Evolutionary conservation across 2,113 vertebrate species (phyloP), one percentile per base, ranked within the genome.

Genomic region (Forbesichthys papilliferus): DNA sequence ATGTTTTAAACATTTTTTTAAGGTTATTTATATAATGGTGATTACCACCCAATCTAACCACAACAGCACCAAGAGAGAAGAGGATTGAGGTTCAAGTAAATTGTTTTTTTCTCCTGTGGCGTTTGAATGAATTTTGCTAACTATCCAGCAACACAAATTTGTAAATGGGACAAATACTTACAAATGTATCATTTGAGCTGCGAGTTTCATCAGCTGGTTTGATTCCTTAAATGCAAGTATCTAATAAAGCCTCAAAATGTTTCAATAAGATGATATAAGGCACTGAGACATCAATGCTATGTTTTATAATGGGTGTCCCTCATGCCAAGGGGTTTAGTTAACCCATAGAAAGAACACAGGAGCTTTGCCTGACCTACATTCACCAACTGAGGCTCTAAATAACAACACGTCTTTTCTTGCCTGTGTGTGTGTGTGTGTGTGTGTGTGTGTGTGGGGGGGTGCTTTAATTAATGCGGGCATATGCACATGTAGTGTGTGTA

Each of bases 281-380:
- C 69, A 54, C 68, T 71, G 61, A 52, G 57, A 52, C 51, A 5
- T 53, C 5, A 12, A 14, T 12, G 33, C 42, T 54, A n/a, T 9
- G 16, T 68, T 64, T 55, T 54, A 64, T 81, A 69, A 76, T 80
- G 77, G 69, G 75, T 80, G 80, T 73, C 58, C 67, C 70, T 67
- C 51, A 64, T 73, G 69, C 60, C 58, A 63, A 73, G 56, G 80
- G 68, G 75, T 68, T 55, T 58, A 69, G 55, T 46, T 46, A 56
- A 63, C 65, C 63, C 51, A 52, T 69, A 77, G 61, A 57, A 64
- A 80, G 66, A 74, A 74, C 59, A 71, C 48, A 53, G 36, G 48
- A 56, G 52, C 73, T 64, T 33, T 27, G 16, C 48, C 52, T 75
- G 74, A 65, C 73, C 58, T 53, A 46, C 59, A 75, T 66, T 61